phyloP scores from a whole-genome alignment of 1,140 invertebrate genomes.

The Drosophila pruinosa region DNA sequence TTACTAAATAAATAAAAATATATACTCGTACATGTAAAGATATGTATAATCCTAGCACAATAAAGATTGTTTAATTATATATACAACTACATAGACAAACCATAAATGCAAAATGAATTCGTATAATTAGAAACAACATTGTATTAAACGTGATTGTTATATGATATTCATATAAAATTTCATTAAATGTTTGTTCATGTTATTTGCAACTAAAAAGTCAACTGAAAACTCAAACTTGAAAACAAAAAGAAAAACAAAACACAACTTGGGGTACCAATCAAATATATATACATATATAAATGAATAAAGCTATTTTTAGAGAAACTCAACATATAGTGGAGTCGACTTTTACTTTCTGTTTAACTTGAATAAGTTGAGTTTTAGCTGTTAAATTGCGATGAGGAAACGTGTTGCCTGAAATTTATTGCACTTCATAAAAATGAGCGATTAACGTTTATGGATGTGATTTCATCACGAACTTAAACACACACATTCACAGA shows the following conservation, averaged over 20 bases:
- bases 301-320: slow-evolving; percentile 80
- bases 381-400: slow-evolving; percentile 41
- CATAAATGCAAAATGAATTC: slow-evolving; percentile 6
- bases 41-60: slow-evolving; percentile 51
- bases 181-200: slow-evolving; percentile 78
- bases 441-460: slow-evolving; percentile 81
- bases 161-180: slow-evolving; percentile 79
- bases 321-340: slow-evolving; percentile 50
- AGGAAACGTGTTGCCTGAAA: slow-evolving; percentile 58
- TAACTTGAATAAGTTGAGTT: slow-evolving; percentile 13
- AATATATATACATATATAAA: slow-evolving; percentile 38
- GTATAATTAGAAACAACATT: slow-evolving; percentile 24
- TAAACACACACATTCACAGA: not conserved
- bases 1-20: slow-evolving; percentile 11
- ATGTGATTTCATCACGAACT: slow-evolving; percentile 79
- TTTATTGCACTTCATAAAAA: slow-evolving; percentile 80
- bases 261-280: slow-evolving; percentile 72
- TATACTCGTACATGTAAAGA: slow-evolving; percentile 35
- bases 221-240: slow-evolving; percentile 33
- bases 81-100: slow-evolving; percentile 31
- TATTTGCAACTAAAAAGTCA: slow-evolving; percentile 67
- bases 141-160: slow-evolving; percentile 71
- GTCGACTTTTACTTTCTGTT: slow-evolving; percentile 8
- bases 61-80: slow-evolving; percentile 59
- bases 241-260: slow-evolving; percentile 42